A percentile compares a stretch with the other conserved stretches of the same genome.
Evolutionary conservation across 2,113 vertebrate species (phyloP).

Genomic region (Campylomormyrus numenius): DNA sequence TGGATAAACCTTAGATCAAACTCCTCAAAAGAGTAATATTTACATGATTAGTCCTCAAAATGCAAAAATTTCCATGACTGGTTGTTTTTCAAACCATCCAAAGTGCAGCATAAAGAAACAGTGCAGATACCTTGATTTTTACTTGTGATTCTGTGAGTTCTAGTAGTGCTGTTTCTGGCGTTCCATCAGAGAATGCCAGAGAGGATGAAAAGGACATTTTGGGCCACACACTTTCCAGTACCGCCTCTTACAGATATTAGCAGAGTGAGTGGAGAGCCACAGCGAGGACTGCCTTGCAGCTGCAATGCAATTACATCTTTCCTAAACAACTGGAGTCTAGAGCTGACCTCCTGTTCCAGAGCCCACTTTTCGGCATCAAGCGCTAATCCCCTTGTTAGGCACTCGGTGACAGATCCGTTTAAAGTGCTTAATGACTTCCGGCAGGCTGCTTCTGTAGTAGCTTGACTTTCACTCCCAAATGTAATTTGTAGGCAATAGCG

Average conservation of each 20-base stretch:
- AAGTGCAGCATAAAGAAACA: neutral
- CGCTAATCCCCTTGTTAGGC: constrained; percentile 42
- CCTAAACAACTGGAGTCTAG: constrained; percentile 11
- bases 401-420: constrained; percentile 35
- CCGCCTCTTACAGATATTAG: neutral
- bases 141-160: neutral
- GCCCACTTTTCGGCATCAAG: constrained; percentile 14
- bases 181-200: neutral
- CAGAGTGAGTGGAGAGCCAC: neutral
- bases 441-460: constrained; percentile 25
- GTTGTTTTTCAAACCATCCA: neutral
- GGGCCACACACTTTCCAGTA: neutral
- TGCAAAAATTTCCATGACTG: neutral
- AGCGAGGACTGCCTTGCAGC: neutral
- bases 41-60: neutral
- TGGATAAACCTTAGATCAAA: neutral
- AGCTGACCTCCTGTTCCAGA: constrained; percentile 29
- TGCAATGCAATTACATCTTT: constrained; percentile 16
- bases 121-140: neutral
- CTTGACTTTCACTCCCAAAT: constrained; percentile 20
- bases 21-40: neutral
- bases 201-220: neutral
- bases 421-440: constrained; percentile 45
- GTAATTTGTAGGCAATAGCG: constrained; percentile 44
- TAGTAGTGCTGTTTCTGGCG: neutral